Base-by-base conservation (phyloP, 2,797 vertebrate genomes). In the Anabacerthia variegaticeps region DNA sequence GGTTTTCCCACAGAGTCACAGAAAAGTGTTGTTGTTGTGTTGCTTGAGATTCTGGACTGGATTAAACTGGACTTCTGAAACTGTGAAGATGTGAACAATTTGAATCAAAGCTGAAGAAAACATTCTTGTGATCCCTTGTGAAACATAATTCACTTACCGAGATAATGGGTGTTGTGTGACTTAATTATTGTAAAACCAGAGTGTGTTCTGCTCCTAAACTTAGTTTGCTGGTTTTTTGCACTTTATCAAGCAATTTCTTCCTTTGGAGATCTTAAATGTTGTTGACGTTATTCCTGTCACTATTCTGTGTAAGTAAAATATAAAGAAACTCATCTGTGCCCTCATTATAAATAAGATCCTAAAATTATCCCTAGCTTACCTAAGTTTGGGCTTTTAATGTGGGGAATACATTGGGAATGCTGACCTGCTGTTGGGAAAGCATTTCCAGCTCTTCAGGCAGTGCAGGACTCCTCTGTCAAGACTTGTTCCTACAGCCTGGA, bases 21-120 rank as follows among this genome's bases (percentile, higher is more conserved):
- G 59, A 76, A 63, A 41, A 83, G 32, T n/a, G 61, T 23, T 63
- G 59, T 23, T 62, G 49, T 52, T 73, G 55, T 62, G 20, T 67
- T 67, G 28, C 43, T 80, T 76, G 67, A 88, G 52, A 71, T 83
- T 79, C 88, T 39, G 41, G 49, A 46, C 61, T 80, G 86, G 77
- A 63, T 94, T 92, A 46, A 91, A 76, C 68, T 76, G 36, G 52
- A 56, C 69, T 34, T 63, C 63, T 85, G 58, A 51, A 93, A 62
- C 49, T 63, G 30, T 30, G n/a, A 44, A 85, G 18, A 80, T 32
- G 36, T 24, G 34, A 87, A 87, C 24, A 71, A 72, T 20, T 82
- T 48, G 67, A 92, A 74, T 74, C 52, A 65, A 89, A 94, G 65
- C 61, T 87, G 74, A 79, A 69, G 63, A 85, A 89, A 87, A 82